Evolutionary conservation across 2,888 invertebrate species (phyloP), one percentile per base, ranked within the genome.

Genomic region (Pachycephus smyrnensis): DNA sequence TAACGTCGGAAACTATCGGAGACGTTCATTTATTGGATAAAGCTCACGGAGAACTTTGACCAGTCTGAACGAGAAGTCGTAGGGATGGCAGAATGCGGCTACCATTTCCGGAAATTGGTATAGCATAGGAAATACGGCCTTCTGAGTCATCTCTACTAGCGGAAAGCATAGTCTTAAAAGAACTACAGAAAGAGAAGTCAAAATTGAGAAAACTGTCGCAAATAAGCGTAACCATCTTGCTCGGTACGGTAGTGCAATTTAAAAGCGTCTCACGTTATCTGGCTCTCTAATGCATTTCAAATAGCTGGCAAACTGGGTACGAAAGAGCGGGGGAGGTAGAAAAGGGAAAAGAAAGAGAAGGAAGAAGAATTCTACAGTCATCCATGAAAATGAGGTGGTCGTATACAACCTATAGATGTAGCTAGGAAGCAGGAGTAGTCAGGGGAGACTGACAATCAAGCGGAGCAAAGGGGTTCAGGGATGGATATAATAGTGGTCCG

Each of bases 251-350:
- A 0, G 55, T 55, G 55, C 55, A 55, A 55, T 55, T 9, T 55
- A 23, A 55, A 55, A 55, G 55, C 55, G 23, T 23, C 55, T 1
- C 55, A 55, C 55, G 55, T 55, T 55, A 71, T 71, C 71, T 33
- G 71, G 12, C 12, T 71, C 31, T 71, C 71, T 33, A 71, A 71
- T 71, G 71, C 71, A 71, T 71, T 71, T 71, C 71, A 71, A 71
- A 71, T 71, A 71, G 71, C n/a, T 71, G 32, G 71, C 71, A 71
- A 33, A 71, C 71, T 31, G 15, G 23, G 9, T 55, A 23, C 40
- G 40, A 40, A 55, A 9, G 55, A 23, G 55, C 15, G 33, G 4
- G 4, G 23, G 55, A 23, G 1, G 55, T 55, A 23, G 23, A 55
- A 55, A 55, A 55, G 2, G 55, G 9, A 55, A 55, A 55, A 6